Evolutionary conservation across 2,888 invertebrate species (phyloP).

Genomic region (Caenorhabditis sp.): DNA sequence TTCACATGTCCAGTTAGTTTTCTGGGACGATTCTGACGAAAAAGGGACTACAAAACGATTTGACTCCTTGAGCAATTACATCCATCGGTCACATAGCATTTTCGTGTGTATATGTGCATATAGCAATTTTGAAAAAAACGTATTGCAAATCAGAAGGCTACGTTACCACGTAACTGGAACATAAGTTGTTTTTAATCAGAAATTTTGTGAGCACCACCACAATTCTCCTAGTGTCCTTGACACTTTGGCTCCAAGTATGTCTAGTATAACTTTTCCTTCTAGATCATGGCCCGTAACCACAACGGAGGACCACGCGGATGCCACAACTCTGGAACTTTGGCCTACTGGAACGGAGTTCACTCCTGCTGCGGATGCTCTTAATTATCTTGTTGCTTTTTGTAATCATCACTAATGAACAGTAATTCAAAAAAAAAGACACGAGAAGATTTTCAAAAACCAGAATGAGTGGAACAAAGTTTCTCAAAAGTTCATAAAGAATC

Average conservation of each 20-base stretch:
- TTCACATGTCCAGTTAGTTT: slow-evolving; percentile 34
- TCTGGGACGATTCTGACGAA: slow-evolving; percentile 39
- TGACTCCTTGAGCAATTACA: slow-evolving; percentile 22
- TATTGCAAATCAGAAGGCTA: slow-evolving; percentile 39
- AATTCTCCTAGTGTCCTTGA: slow-evolving; percentile 18
- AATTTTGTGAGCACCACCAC: slow-evolving; percentile 9
- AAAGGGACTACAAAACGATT: slow-evolving; percentile 48
- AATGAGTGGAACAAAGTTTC: not conserved
- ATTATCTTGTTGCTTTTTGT: slow-evolving; percentile 22
- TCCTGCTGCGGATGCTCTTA: slow-evolving; percentile 75
- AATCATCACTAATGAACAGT: slow-evolving; percentile 11
- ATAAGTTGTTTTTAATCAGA: slow-evolving; percentile 16
- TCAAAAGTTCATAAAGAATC: not conserved
- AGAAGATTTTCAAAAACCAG: not conserved
- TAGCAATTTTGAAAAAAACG: slow-evolving; percentile 34
- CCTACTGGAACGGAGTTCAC: slow-evolving; percentile 77
- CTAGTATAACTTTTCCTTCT: slow-evolving; percentile 25
- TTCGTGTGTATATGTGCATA: slow-evolving; percentile 23
- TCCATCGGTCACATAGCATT: slow-evolving; percentile 6
- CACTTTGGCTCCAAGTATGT: slow-evolving; percentile 19
- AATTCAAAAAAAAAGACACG: slow-evolving; percentile 19
- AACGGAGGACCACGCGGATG: slow-evolving; percentile 80
- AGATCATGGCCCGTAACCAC: slow-evolving; percentile 75
- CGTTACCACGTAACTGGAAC: slow-evolving; percentile 28
- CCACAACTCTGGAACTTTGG: slow-evolving; percentile 72